These are phyloP conservation scores for Pardosa pseudoannulata DNA, from an alignment of 2,888 invertebrate genomes.

Conservation along the genomic window DNA sequence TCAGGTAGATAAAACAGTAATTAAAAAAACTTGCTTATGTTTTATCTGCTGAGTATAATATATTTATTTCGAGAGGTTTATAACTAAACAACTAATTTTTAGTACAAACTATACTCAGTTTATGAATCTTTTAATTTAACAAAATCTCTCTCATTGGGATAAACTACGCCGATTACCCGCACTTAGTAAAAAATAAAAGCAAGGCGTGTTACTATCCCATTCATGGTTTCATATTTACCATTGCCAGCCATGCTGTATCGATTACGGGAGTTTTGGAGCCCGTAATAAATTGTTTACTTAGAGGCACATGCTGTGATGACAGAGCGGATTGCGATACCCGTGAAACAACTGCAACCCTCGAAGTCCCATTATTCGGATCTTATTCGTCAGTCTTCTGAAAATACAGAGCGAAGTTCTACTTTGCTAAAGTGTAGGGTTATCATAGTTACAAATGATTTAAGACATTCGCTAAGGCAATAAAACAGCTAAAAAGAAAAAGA, in stretches of 20 bases:
- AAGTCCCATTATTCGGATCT: constrained; percentile 15
- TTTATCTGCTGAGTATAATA: too few relatives aligned
- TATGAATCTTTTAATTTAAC: too few relatives aligned
- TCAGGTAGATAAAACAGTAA: too few relatives aligned
- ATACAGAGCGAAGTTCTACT: constrained; percentile 32
- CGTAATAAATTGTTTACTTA: constrained; percentile 54
- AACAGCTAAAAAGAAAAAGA: too few relatives aligned
- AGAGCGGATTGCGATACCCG: constrained; percentile 37
- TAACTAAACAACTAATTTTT: too few relatives aligned
- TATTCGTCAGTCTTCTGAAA: constrained; percentile 39
- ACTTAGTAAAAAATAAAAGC: too few relatives aligned
- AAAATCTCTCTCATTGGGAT: too few relatives aligned
- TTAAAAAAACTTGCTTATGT: too few relatives aligned
- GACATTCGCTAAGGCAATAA: not conserved
- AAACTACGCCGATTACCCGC: too few relatives aligned
- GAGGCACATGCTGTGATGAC: constrained; percentile 51
- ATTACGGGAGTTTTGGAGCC: constrained; percentile 18
- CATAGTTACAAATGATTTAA: not conserved
- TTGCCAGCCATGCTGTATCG: constrained; percentile 2
- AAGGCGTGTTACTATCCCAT: too few relatives aligned
- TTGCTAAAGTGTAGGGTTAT: constrained; percentile 26
- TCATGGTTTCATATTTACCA: constrained; percentile 26
- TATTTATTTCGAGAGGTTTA: too few relatives aligned
- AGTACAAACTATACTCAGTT: too few relatives aligned
- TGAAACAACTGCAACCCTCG: constrained; percentile 45